Base-by-base conservation (phyloP, 2,113 vertebrate genomes). In the Turnix velox region DNA sequence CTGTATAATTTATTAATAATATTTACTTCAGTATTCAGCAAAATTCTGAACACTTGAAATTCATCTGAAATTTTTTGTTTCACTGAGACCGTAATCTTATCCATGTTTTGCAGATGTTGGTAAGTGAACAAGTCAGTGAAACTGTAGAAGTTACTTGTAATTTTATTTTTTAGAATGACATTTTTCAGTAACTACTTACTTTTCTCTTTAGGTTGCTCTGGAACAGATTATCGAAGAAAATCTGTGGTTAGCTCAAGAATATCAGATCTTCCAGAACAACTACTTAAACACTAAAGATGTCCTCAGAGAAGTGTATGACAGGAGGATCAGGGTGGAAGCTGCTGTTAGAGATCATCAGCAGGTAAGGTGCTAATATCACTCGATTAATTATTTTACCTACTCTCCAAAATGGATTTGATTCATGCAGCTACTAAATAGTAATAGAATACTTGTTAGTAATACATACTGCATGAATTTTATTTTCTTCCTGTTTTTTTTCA, bases 211-310 rank as follows among this genome's bases (percentile, higher is more conserved):
- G 97, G 52, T 62, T 89, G 11, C 23, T 57, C 90, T 97, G 76
- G 51, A 93, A 12, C 14, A 94, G 61, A 75, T 62, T 13, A 45
- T 97, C 62, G 25, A 77, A 79, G 96, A 97, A 97, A 98, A 97
- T 52, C 17, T 89, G 11, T 76, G 12, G 45, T 94, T 97, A 90
- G 95, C 94, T 92, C 94, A 95, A 81, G 93, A 97, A 43, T 97
- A 97, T 87, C 12, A 96, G 48, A 78, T n/a, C 31, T 45, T 80
- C 54, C 96, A 97, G 72, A 80, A 17, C 5, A 27, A 30, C 23
- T 97, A 77, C 74, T 89, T 95, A 84, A 73, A 43, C 25, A 82
- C 68, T 78, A 97, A 97, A 92, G 73, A 90, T 11, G 52, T 86
- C 12, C 94, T 95, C 74, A 86, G 90, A 78, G 68, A 83, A 65